Evolutionary conservation across 2,113 vertebrate genomes (phyloP).

Genomic region (Dicerorhinus sumatrensis): DNA sequence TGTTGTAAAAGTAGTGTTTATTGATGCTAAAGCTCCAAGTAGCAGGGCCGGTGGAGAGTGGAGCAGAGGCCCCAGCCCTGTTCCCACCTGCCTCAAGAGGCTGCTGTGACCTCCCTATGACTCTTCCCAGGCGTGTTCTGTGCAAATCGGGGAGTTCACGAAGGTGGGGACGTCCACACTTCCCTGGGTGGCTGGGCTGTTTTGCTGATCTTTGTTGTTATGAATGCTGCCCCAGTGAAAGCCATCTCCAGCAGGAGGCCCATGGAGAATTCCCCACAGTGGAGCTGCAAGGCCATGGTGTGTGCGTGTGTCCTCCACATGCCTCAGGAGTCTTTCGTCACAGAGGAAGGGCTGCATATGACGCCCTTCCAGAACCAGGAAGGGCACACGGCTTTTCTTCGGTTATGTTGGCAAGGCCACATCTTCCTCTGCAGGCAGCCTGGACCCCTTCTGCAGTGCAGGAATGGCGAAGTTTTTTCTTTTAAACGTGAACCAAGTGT

Average conservation of each 20-base stretch:
- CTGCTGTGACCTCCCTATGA: background rate
- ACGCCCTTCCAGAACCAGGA: background rate
- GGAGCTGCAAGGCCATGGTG: background rate
- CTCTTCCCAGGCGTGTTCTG: background rate
- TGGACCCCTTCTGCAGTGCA: accelerated
- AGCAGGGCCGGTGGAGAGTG: background rate
- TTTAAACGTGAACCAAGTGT: background rate
- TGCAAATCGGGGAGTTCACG: background rate
- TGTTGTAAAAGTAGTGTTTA: background rate
- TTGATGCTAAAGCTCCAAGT: background rate
- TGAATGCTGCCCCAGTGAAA: background rate
- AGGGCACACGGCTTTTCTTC: accelerated
- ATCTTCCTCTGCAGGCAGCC: accelerated
- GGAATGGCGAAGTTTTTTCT: background rate
- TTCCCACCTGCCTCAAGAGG: background rate
- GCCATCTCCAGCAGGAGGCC: background rate
- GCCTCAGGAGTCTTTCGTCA: background rate
- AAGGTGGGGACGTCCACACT: background rate
- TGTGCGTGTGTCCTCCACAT: background rate
- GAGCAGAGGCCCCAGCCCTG: background rate
- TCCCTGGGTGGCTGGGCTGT: background rate
- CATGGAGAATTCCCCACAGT: background rate
- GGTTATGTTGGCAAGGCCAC: background rate
- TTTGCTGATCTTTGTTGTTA: background rate
- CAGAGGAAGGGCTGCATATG: background rate